phyloP scores from a whole-genome alignment of 1,140 invertebrate species.

The Pentalonia nigronervosa region DNA sequence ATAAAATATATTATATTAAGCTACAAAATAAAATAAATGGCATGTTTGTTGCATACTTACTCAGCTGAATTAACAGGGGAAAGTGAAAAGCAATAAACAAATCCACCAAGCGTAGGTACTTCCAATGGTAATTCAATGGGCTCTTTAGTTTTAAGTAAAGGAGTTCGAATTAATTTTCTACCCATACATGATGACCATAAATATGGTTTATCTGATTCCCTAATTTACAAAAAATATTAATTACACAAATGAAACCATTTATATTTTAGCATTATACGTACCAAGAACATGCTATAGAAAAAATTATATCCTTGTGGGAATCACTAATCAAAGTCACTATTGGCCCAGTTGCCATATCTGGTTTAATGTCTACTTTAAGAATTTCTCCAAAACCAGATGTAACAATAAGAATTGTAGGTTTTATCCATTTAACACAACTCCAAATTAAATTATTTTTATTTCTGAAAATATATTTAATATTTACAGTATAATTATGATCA shows the following conservation, averaged over 20 bases:
- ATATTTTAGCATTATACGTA: neutral
- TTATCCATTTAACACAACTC: conserved; percentile 55
- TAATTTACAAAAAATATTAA: conserved; percentile 32
- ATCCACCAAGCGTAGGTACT: conserved; percentile 68
- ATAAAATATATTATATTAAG: neutral
- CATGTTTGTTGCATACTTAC: conserved; percentile 63
- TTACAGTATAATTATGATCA: too few relatives aligned
- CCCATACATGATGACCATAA: conserved; percentile 74
- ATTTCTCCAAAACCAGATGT: conserved; percentile 52
- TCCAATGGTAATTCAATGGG: conserved; percentile 64
- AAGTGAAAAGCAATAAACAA: conserved; percentile 70
- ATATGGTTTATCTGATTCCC: conserved; percentile 60
- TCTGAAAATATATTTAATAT: conserved; percentile 24
- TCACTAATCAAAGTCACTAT: conserved; percentile 41
- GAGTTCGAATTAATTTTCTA: conserved; percentile 64
- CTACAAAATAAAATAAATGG: neutral
- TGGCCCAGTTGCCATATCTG: neutral
- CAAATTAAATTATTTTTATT: conserved; percentile 55
- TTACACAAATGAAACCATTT: neutral
- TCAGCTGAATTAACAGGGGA: conserved; percentile 76
- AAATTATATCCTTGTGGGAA: conserved; percentile 34
- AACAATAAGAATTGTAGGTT: conserved; percentile 39
- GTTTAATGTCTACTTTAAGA: conserved; percentile 35
- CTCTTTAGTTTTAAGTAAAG: conserved; percentile 69
- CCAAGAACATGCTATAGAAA: conserved; percentile 40